Conservation (phyloP, 2,797 vertebrate genomes). For the Synaphobranchus kaupii region DNA sequence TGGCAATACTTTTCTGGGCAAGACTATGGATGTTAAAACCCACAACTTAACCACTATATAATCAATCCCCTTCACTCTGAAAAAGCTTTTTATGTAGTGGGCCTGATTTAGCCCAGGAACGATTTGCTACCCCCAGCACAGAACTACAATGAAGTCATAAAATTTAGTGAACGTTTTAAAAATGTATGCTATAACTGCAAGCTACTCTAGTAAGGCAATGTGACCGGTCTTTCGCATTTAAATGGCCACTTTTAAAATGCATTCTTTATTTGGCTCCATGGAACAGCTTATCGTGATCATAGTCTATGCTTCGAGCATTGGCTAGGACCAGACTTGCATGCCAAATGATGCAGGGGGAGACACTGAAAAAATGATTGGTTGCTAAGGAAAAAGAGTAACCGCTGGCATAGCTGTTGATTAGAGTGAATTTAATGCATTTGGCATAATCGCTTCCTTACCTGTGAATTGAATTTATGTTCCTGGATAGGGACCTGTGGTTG, state of each 20-base stretch:
- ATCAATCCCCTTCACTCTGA: not conserved
- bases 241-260: not conserved
- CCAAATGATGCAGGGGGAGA: not conserved
- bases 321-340: not conserved
- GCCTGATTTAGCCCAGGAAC: not conserved
- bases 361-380: no score
- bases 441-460: not conserved
- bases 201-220: not conserved
- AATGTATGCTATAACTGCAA: not conserved
- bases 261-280: not conserved
- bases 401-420: not conserved
- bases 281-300: not conserved
- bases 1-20: no score
- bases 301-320: not conserved
- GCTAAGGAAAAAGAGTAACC: no score
- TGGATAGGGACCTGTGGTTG: not conserved
- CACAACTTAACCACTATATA: not conserved
- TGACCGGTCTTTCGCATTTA: no score
- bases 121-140: not conserved
- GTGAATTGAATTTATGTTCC: not conserved
- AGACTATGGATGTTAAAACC: no score
- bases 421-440: not conserved
- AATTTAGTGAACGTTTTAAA: no score
- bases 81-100: not conserved
- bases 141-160: not conserved